Percentiles rank a stretch among this genome's conserved stretches.
phyloP scores from a whole-genome alignment of 2,888 invertebrate species.

The Sepiola atlantica region DNA sequence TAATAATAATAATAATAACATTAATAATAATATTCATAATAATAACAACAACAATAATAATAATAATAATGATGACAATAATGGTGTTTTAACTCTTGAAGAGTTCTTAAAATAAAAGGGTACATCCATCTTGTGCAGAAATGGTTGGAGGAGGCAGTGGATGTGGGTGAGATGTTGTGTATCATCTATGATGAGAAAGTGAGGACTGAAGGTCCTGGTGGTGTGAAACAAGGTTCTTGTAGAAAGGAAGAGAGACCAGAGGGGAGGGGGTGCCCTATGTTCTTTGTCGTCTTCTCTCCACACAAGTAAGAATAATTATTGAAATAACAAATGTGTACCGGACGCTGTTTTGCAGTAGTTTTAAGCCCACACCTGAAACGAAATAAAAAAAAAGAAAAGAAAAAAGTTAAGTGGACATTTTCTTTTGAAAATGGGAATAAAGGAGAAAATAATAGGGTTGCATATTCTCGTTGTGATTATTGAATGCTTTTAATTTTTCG shows the following conservation, averaged over 20 bases:
- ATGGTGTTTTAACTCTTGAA: not conserved
- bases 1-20: not conserved
- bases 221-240: not conserved
- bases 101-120: not conserved
- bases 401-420: not conserved
- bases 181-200: not conserved
- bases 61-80: not conserved
- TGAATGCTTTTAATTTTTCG: not conserved
- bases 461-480: not conserved
- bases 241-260: not conserved
- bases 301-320: not conserved
- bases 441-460: not conserved
- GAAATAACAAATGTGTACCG: not conserved
- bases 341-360: not conserved
- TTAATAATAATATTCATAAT: not conserved
- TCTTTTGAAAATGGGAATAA: not conserved
- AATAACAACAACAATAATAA: not conserved
- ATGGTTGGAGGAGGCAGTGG: not conserved
- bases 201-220: not conserved
- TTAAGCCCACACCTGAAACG: conserved; percentile 1
- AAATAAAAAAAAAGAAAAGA: not conserved
- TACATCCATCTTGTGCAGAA: not conserved
- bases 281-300: conserved; percentile 14
- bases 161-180: not conserved
- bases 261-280: not conserved